These are phyloP conservation scores for Merodon equestris DNA, from an alignment of 2,888 invertebrate genomes.

Conservation along the genomic window DNA sequence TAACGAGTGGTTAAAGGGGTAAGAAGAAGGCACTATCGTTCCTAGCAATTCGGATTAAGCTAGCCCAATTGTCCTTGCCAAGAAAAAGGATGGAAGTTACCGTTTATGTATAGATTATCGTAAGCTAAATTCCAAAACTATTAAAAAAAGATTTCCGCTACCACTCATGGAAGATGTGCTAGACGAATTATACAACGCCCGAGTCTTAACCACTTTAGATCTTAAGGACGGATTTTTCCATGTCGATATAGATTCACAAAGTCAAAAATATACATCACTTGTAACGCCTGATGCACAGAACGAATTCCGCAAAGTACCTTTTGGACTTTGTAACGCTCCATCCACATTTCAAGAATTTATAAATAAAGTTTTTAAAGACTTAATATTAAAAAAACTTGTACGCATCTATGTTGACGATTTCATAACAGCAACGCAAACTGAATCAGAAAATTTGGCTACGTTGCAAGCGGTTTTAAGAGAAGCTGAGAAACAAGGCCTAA, in stretches of 20 bases:
- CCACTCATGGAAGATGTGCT: no score
- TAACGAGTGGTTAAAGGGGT: no score
- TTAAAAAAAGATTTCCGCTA: no score
- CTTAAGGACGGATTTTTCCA: constrained; percentile 4
- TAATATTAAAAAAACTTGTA: neutral
- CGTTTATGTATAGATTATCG: constrained; percentile 7
- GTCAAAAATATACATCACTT: neutral
- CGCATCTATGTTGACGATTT: constrained; percentile 1
- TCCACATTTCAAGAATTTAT: constrained; percentile 5
- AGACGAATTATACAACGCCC: neutral
- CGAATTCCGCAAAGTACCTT: neutral
- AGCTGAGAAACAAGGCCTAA: neutral
- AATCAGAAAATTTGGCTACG: neutral
- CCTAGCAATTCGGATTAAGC: constrained; percentile 6
- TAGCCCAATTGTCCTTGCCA: constrained; percentile 7
- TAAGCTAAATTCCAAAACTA: constrained; percentile 2
- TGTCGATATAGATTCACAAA: neutral
- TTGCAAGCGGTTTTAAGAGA: neutral
- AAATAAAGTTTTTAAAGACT: neutral
- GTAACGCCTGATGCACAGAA: neutral
- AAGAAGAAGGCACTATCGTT: constrained; percentile 1
- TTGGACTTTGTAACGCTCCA: constrained; percentile 6
- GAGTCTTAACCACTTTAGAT: neutral
- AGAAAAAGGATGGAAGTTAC: constrained; percentile 9
- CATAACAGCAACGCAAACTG: neutral